phyloP scores from a whole-genome alignment of 2,113 vertebrate genomes.

The Chaetorhynchus papuensis region DNA sequence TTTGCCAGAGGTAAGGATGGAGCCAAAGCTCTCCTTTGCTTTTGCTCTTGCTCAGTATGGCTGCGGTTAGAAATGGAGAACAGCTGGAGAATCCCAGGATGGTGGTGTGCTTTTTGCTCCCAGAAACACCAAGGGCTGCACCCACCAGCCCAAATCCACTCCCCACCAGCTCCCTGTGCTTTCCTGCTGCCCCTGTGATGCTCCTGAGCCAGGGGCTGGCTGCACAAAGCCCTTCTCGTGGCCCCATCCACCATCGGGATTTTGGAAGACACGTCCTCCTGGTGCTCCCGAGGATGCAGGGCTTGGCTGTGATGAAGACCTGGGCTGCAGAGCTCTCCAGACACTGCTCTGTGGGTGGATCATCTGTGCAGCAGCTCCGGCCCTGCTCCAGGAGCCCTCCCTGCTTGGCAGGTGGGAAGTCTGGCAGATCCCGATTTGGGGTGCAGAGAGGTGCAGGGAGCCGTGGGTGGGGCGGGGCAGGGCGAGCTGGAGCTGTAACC shows the following conservation, averaged over 20 bases:
- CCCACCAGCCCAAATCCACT: background rate
- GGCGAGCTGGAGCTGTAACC: rapidly evolving
- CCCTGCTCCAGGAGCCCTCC: background rate
- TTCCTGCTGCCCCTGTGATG: background rate
- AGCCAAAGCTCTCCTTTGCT: background rate
- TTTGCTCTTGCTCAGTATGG: background rate
- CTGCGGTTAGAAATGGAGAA: rapidly evolving
- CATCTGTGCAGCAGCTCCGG: background rate
- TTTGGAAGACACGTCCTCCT: rapidly evolving
- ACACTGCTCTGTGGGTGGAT: background rate
- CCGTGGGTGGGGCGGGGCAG: background rate
- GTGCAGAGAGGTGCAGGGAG: background rate
- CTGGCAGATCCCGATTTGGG: rapidly evolving
- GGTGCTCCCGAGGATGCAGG: background rate
- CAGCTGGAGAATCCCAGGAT: rapidly evolving
- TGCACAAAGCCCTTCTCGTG: rapidly evolving
- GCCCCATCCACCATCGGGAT: rapidly evolving
- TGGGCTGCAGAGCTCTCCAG: background rate
- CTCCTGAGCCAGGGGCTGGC: background rate
- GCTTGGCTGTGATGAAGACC: background rate
- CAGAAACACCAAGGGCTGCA: background rate
- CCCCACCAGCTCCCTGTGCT: rapidly evolving
- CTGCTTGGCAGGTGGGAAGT: background rate
- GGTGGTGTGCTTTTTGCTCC: background rate
- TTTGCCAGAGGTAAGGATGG: background rate